These are phyloP conservation scores for Pogonomyrmex barbatus DNA, from an alignment of 1,140 invertebrate genomes.

Conservation along the genomic window DNA sequence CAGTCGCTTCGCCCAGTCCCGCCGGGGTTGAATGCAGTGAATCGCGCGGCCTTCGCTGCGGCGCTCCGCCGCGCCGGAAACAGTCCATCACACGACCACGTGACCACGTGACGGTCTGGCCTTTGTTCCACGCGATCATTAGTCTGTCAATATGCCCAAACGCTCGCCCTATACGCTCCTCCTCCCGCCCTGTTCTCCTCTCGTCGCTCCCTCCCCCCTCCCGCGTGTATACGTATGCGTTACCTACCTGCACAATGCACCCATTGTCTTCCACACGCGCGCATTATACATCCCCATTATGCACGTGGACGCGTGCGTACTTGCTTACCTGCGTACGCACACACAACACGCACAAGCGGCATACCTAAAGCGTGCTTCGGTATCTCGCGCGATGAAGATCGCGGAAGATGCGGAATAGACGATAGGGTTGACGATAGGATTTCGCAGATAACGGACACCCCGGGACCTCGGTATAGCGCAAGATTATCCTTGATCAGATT, in stretches of 20 bases:
- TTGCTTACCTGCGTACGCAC: conserved; percentile 60
- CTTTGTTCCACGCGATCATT: conserved; percentile 85
- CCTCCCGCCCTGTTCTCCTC: conserved; percentile 27
- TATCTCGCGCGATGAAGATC: conserved; percentile 40
- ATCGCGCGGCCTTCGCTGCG: conserved; percentile 77
- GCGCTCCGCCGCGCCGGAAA: conserved; percentile 83
- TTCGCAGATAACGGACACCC: not conserved
- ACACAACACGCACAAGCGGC: not conserved
- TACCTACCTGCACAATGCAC: conserved; percentile 84
- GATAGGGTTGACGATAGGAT: conserved; percentile 9
- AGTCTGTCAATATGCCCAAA: conserved; percentile 86
- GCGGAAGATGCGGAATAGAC: conserved; percentile 23
- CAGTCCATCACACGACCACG: conserved; percentile 85
- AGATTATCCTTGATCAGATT: not conserved
- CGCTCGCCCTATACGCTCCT: conserved; percentile 79
- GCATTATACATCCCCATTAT: conserved; percentile 85
- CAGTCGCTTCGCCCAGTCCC: conserved; percentile 54
- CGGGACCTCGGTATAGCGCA: not conserved
- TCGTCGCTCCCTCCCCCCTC: conserved; percentile 31
- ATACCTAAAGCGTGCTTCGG: conserved; percentile 7
- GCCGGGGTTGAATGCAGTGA: conserved; percentile 75
- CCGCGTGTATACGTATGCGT: conserved; percentile 38
- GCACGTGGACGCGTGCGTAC: conserved; percentile 79
- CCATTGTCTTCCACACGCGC: conserved; percentile 84
- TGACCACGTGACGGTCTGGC: conserved; percentile 84